Conservation (phyloP, 2,888 invertebrate genomes). For the Platycnemis pennipes region DNA sequence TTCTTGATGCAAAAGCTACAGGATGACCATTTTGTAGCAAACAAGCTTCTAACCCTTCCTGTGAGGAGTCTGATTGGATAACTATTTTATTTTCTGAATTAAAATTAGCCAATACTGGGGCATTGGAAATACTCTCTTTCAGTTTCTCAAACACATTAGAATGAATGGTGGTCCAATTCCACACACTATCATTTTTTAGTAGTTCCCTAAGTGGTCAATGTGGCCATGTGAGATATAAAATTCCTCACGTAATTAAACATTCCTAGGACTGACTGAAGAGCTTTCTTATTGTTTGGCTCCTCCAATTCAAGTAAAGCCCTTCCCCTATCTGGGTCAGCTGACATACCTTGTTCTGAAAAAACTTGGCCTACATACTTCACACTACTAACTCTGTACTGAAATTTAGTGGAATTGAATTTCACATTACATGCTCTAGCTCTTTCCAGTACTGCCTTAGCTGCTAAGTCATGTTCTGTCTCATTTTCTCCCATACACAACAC, state of each 20-base stretch:
- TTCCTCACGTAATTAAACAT: slow-evolving; percentile 73
- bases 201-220: no score
- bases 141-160: slow-evolving; percentile 55
- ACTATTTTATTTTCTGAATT: slow-evolving; percentile 65
- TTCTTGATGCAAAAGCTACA: slow-evolving; percentile 76
- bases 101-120: slow-evolving; percentile 71
- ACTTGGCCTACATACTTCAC: slow-evolving; percentile 71
- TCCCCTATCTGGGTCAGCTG: slow-evolving; percentile 68
- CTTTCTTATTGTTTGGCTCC: slow-evolving; percentile 71
- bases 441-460: slow-evolving; percentile 71
- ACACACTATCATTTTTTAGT: background rate
- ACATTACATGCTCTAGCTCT: slow-evolving; percentile 71
- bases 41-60: slow-evolving; percentile 75
- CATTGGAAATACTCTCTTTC: slow-evolving; percentile 67
- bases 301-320: slow-evolving; percentile 70
- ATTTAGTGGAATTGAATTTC: slow-evolving; percentile 71
- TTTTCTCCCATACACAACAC: background rate
- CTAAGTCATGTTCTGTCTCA: slow-evolving; percentile 58
- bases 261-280: slow-evolving; percentile 72
- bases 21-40: slow-evolving; percentile 76
- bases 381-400: slow-evolving; percentile 69
- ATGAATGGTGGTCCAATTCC: background rate
- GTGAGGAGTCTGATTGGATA: slow-evolving; percentile 73
- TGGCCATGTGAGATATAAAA: slow-evolving; percentile 72
- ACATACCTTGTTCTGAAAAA: slow-evolving; percentile 70